phyloP scores from a whole-genome alignment of 2,113 vertebrate genomes.

The Corvus moneduloides region DNA sequence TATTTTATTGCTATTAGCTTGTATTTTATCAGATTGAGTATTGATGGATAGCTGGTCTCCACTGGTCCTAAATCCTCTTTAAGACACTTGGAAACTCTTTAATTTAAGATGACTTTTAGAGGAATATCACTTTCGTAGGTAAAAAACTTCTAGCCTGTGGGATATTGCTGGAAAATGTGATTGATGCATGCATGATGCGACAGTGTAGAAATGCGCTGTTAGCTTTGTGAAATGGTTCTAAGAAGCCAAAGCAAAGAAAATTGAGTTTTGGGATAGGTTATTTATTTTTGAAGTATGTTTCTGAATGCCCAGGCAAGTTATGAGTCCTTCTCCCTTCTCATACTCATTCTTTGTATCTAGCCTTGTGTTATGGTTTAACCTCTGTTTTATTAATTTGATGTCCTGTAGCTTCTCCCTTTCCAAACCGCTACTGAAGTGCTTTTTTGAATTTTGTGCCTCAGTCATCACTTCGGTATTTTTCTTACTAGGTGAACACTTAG shows the following conservation, averaged over 20 bases:
- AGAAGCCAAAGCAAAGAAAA: background rate
- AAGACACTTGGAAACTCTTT: background rate
- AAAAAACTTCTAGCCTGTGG: background rate
- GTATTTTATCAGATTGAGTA: background rate
- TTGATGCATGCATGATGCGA: accelerated
- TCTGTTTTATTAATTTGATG: background rate
- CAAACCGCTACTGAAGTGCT: background rate
- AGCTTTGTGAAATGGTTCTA: background rate
- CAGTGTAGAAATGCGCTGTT: background rate
- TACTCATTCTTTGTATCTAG: background rate
- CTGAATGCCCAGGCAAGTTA: background rate
- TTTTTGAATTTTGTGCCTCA: background rate
- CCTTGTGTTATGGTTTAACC: background rate
- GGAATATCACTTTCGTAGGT: background rate
- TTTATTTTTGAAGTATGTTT: background rate
- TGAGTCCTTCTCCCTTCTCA: background rate
- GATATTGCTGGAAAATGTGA: background rate
- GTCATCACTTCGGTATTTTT: background rate
- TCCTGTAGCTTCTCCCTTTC: background rate
- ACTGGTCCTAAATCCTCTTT: background rate
- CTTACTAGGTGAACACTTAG: background rate
- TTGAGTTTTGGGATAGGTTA: background rate
- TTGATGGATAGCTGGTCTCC: background rate
- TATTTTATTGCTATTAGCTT: background rate
- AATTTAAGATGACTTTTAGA: background rate